phyloP scores from a whole-genome alignment of 2,888 invertebrate genomes.

The Formica aserva region DNA sequence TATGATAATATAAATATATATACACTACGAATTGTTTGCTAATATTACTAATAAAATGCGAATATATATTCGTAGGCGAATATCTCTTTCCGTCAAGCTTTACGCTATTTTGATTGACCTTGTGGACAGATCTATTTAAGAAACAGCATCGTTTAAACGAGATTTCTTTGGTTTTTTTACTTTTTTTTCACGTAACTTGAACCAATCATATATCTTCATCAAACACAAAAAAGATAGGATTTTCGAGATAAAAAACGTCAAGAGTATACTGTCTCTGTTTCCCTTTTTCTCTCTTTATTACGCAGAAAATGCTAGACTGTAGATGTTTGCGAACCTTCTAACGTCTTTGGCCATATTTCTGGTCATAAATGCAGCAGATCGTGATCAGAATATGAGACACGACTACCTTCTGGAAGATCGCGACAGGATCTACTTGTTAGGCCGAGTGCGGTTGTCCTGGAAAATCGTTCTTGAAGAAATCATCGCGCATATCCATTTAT shows the following conservation, averaged over 20 bases:
- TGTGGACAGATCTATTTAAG: no score
- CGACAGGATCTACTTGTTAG: conserved; percentile 16
- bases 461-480: conserved; percentile 76
- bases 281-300: neutral
- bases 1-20: neutral
- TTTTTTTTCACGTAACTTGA: neutral
- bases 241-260: no score
- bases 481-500: conserved; percentile 64
- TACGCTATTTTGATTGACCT: no score
- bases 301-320: conserved; percentile 63
- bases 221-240: conserved; percentile 7
- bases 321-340: conserved; percentile 82
- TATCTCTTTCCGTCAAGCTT: no score
- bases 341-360: conserved; percentile 84
- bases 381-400: conserved; percentile 84
- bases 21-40: neutral
- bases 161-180: neutral
- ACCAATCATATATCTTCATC: neutral
- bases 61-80: no score
- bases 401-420: conserved; percentile 53
- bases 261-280: conserved; percentile 6
- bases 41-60: no score
- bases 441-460: conserved; percentile 60
- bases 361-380: conserved; percentile 83
- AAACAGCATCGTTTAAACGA: no score